Base-by-base conservation (phyloP, 2,113 vertebrate species). In the Gambusia affinis region DNA sequence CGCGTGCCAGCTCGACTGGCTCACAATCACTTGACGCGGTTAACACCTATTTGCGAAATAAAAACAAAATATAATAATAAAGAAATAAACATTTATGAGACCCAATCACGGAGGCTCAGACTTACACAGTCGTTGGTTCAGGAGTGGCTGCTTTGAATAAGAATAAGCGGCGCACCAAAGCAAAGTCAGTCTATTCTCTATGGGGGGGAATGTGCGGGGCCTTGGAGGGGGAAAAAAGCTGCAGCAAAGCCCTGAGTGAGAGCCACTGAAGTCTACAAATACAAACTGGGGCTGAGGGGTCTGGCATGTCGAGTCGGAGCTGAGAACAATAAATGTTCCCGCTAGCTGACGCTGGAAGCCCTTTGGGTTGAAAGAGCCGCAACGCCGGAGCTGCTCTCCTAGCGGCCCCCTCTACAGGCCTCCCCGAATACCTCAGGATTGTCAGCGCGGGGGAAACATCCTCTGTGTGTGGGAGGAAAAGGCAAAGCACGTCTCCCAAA, bases 381-480 rank as follows among this genome's bases (percentile, higher is more conserved):
- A 88, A 42, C 81, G 85, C 78, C 78, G 84, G 54, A 15, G 64
- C 81, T 78, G 83, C 78, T 79, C 73, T 75, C 73, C 33, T 42
- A 77, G 85, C 86, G 82, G 82, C 91, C 88, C 91, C 91, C 91
- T 92, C 92, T 89, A 65, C 89, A 92, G 93, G 93, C 94, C 93
- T 89, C 86, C 79, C 57, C 4, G 83, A 69, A 89, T 64, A 87
- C 67, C 81, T 89, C 84, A 70, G 83, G 64, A 75, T 73, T 70
- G 85, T 67, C 90, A 88, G 81, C 76, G 74, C 78, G 83, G 78
- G 73, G 73, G 70, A 64, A 79, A 82, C 82, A 84, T 85, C 75
- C 79, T 76, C 76, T 22, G 62, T 82, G 85, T 73, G 68, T 81
- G 85, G 76, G 78, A 81, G 51, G 87, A 75, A 63, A 88, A 88